Evolutionary conservation across 2,888 invertebrate species (phyloP), one percentile per base, ranked within the genome.

Genomic region (Lepidocyrtinus sp.): DNA sequence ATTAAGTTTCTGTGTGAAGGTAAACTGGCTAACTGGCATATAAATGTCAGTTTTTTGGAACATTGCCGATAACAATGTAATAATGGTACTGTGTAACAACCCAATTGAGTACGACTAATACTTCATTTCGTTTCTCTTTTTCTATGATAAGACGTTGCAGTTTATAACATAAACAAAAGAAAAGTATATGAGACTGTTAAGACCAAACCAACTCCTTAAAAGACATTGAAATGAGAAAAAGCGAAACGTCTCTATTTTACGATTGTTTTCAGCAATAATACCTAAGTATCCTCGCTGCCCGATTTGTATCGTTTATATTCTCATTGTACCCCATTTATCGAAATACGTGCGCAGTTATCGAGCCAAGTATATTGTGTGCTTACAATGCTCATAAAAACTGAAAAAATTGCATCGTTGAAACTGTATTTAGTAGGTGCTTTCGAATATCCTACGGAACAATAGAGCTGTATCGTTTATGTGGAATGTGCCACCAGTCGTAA

Each of bases 31-130:
- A n/a, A n/a, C 5, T 36, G 5, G 5, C 12, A 50, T 50, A 50
- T 12, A 7, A 7, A 50, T 50, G 50, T 50, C 50, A 50, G 5
- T 50, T 7, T 50, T 50, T 50, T 50, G 5, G 15, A 50, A 50
- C 50, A 50, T 50, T 2, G 50, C 50, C 50, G 50, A 50, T 50
- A 50, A 50, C 50, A 50, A 50, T n/a, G 50, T 50, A 50, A 50
- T 50, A 50, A 50, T 50, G 15, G 2, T 50, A 2, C 50, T 50
- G 50, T 17, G 15, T 15, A 50, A 50, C 50, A n/a, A 17, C 15
- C 50, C 50, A 50, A 50, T n/a, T 12, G 12, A 50, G 17, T 50
- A 12, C 17, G 12, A 50, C 50, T 12, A 36, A 50, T 50, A 7
- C 50, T 12, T 50, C 50, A 50, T 50, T 50, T 17, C 50, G 2